Evolutionary conservation across 2,113 vertebrate genomes (phyloP).

Genomic region (Heptranchias perlo): DNA sequence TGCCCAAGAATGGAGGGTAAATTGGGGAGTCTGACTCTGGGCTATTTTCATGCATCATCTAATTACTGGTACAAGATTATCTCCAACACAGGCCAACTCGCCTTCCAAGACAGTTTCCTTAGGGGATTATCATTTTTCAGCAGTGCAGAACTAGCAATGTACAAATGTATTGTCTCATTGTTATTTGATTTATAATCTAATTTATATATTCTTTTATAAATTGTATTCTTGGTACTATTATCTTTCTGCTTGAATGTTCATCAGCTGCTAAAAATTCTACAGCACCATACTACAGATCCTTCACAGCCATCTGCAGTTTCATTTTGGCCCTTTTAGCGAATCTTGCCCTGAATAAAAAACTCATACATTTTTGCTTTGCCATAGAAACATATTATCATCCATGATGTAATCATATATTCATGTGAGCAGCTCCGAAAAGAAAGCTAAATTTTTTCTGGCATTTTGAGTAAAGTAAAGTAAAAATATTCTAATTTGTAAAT

Average conservation of each 20-base stretch:
- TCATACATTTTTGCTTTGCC: not conserved
- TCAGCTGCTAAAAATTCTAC: not conserved
- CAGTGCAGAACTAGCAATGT: not conserved
- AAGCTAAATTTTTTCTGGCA: not conserved
- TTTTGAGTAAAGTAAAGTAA: not conserved
- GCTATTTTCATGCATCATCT: not conserved
- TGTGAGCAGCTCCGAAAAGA: not conserved
- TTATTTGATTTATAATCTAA: not conserved
- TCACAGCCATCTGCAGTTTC: not conserved
- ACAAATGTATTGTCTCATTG: not conserved
- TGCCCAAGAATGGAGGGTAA: not conserved
- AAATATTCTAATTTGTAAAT: not conserved
- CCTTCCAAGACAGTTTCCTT: not conserved
- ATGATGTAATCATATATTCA: not conserved
- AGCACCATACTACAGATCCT: not conserved
- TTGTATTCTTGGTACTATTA: not conserved
- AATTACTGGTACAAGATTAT: not conserved
- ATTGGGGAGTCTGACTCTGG: not conserved
- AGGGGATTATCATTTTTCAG: not conserved
- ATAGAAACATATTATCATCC: not conserved
- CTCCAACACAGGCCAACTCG: not conserved
- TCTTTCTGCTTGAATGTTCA: not conserved
- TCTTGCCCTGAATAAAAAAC: not conserved
- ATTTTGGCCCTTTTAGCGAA: not conserved
- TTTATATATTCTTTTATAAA: not conserved